These are phyloP conservation scores for Pterophyllum scalare DNA, from an alignment of 2,113 vertebrate genomes.

Conservation along the genomic window DNA sequence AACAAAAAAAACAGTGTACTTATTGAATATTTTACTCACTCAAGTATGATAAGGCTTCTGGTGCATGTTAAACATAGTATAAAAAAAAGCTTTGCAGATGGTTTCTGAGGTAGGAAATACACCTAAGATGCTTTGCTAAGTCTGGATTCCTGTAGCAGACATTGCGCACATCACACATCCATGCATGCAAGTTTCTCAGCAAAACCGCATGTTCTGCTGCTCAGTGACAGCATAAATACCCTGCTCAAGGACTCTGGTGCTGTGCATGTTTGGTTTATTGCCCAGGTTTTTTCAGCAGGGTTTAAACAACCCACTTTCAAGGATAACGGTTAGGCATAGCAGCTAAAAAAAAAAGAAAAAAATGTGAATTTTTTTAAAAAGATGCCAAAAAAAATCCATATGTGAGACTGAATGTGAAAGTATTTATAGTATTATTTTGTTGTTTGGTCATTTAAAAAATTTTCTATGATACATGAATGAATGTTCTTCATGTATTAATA, in stretches of 20 bases:
- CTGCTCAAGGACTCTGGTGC: not conserved
- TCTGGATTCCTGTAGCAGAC: conserved; percentile 22
- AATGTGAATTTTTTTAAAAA: not conserved
- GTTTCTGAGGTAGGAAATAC: conserved; percentile 31
- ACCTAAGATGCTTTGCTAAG: conserved; percentile 25
- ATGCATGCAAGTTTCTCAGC: not conserved
- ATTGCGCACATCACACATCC: not conserved
- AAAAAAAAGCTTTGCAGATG: not conserved
- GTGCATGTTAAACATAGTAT: not conserved
- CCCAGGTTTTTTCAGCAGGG: not conserved
- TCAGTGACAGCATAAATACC: not conserved
- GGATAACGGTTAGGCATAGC: no score
- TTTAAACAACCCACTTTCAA: conserved; percentile 4
- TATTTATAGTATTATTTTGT: not conserved
- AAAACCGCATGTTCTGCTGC: conserved; percentile 47
- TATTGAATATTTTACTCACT: not conserved
- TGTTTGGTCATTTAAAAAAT: not conserved
- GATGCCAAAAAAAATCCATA: not conserved
- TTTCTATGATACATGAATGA: not conserved
- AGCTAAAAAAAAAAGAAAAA: no score
- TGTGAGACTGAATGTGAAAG: no score
- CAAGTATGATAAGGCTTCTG: not conserved
- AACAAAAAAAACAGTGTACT: not conserved
- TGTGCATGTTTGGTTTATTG: not conserved
- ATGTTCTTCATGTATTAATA: not conserved